These are phyloP conservation scores for Norana najaformis DNA, from an alignment of 2,888 invertebrate genomes.

Conservation along the genomic window DNA sequence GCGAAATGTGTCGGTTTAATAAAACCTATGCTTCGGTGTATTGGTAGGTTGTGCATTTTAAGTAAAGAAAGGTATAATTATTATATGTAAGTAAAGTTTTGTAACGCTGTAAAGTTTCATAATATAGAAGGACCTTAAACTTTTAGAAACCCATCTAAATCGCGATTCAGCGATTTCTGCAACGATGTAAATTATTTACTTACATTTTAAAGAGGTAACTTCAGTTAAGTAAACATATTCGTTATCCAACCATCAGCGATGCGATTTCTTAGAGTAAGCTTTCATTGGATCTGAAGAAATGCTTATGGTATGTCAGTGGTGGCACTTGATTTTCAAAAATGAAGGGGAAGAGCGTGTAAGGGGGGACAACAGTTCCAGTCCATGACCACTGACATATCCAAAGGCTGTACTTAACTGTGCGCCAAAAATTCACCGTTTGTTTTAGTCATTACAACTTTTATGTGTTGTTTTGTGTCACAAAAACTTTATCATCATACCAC, in stretches of 20 bases:
- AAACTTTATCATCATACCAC: neutral
- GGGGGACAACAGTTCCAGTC: neutral
- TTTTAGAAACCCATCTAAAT: neutral
- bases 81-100: neutral
- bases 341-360: neutral
- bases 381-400: neutral
- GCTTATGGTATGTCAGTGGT: no score
- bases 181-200: no score
- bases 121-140: neutral
- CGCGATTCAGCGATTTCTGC: neutral
- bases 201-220: neutral
- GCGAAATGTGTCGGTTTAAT: neutral
- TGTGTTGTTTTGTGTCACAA: neutral
- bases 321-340: neutral
- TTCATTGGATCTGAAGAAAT: neutral
- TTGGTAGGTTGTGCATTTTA: neutral
- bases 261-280: neutral
- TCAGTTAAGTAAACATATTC: no score
- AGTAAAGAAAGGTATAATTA: neutral
- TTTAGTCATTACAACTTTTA: no score
- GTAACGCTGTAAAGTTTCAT: neutral
- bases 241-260: no score
- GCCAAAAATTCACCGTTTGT: neutral
- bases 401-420: neutral
- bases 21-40: conserved; percentile 7